Evolutionary conservation across 2,113 vertebrate genomes (phyloP), one percentile per base, ranked within the genome.

Genomic region (Hemicordylus capensis): DNA sequence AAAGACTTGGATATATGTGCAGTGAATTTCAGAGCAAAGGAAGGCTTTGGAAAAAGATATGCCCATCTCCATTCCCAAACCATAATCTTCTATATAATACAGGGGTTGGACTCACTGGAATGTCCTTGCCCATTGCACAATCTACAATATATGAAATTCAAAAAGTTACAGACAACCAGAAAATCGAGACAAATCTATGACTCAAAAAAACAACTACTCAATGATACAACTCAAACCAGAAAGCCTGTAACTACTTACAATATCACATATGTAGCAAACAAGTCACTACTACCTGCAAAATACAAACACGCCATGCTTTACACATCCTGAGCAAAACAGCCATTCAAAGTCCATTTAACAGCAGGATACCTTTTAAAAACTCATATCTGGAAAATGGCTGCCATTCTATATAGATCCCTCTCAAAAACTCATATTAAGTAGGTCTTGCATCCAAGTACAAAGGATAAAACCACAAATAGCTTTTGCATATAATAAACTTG

Each of bases 341-440:
- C 93, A 72, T 67, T 56, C 72, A 17, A 85, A 85, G 34, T n/a
- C 80, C 1, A 63, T 77, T n/a, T n/a, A 89, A 89, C 1, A 85
- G 1, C 37, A 46, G 17, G 73, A 24, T 73, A 6, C 83, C 64
- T 56, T n/a, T 85, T 17, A 64, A 46, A 64, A 5, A 19, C 28
- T 64, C 28, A 64, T 44, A 78, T 72, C n/a, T n/a, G n/a, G n/a
- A n/a, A n/a, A n/a, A n/a, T n/a, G n/a, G n/a, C n/a, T n/a, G n/a
- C n/a, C n/a, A n/a, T n/a, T n/a, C n/a, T n/a, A n/a, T n/a, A n/a
- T n/a, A n/a, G n/a, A n/a, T n/a, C n/a, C n/a, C n/a, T n/a, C n/a
- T 85, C 28, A 64, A 46, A 64, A 5, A 19, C 28, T 64, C 28
- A 64, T 44, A 78, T 72, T 72, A 44, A 12, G 22, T 24, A 14